Evolutionary conservation across 2,797 vertebrate species (phyloP).

Genomic region (Fringilla coelebs): DNA sequence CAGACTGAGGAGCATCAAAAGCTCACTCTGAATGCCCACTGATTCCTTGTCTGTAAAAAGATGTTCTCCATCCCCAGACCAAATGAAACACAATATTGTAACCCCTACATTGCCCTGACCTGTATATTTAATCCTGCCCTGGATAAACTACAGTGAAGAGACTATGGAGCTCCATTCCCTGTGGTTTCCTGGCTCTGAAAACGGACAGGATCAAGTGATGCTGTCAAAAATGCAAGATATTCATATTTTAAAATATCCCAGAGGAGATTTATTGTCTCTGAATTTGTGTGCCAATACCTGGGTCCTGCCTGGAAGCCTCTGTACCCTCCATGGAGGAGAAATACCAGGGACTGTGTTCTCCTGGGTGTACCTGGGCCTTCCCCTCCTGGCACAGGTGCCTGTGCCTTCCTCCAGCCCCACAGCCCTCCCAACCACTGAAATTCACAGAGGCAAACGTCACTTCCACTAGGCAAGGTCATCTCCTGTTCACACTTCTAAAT

Average conservation of each 20-base stretch:
- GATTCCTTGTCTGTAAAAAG: not conserved
- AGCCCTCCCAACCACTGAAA: not conserved
- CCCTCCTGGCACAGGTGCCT: not conserved
- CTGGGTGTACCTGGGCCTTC: not conserved
- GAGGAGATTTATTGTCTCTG: not conserved
- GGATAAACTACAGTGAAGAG: not conserved
- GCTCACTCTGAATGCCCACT: not conserved
- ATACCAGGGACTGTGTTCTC: not conserved
- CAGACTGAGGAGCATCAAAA: not conserved
- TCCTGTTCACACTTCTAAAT: not conserved
- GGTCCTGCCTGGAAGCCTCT: not conserved
- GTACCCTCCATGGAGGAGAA: not conserved
- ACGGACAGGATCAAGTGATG: not conserved
- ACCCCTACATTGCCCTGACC: not conserved
- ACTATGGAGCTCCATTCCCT: not conserved
- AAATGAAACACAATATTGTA: not conserved
- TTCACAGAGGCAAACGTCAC: not conserved
- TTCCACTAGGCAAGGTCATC: not conserved
- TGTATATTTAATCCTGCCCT: not conserved
- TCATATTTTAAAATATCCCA: not conserved
- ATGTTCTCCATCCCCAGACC: not conserved
- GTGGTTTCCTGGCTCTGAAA: not conserved
- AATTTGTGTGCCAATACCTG: not conserved
- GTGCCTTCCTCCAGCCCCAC: not conserved
- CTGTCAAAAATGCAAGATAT: not conserved